Base-by-base conservation (phyloP, 2,113 vertebrate genomes). In the Erythrocercus mccallii region DNA sequence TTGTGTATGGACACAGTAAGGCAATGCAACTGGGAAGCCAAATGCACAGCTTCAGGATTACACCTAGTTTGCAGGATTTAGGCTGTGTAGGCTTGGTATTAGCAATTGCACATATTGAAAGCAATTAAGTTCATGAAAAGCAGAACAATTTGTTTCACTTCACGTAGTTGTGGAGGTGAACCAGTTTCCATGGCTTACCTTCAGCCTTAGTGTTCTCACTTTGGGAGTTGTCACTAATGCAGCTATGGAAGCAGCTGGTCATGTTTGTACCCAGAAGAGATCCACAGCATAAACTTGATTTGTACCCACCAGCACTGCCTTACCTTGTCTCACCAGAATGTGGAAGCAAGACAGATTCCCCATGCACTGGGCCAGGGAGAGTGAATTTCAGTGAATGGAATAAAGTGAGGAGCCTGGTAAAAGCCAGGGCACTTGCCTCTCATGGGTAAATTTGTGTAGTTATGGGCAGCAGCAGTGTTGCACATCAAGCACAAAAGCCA, bases 101-200 rank as follows among this genome's bases (percentile, higher is more conserved):
- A 88, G 80, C 35, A 86, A 47, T 58, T 54, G 37, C 56, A 27
- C 42, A 6, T 56, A 83, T 25, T 81, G 86, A 88, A 79, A 93
- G 80, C 35, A 81, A 37, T 94, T 86, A 66, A 83, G 51, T 62
- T 54, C 13, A 11, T 77, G 61, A 94, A 92, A 95, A 92, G 82
- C 68, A 83, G 92, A 94, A 93, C 33, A 33, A 15, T 71, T 84
- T 83, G 54, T 93, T 95, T 96, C 79, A 62, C 71, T 81, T 96
- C 50, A 20, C 31, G 0, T 37, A 70, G 38, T 0, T 86, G 74
- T 30, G 28, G 21, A 50, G 18, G 42, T 2, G 2, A 86, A 38
- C 50, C 21, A 38, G 71, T 77, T 95, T 78, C 35, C 51, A 73
- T 6, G 1, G 44, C 40, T 58, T 91, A 51, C 65, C 78, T 71